Conservation (phyloP, 2,888 invertebrate genomes). For the Dichetophora obliterata region DNA sequence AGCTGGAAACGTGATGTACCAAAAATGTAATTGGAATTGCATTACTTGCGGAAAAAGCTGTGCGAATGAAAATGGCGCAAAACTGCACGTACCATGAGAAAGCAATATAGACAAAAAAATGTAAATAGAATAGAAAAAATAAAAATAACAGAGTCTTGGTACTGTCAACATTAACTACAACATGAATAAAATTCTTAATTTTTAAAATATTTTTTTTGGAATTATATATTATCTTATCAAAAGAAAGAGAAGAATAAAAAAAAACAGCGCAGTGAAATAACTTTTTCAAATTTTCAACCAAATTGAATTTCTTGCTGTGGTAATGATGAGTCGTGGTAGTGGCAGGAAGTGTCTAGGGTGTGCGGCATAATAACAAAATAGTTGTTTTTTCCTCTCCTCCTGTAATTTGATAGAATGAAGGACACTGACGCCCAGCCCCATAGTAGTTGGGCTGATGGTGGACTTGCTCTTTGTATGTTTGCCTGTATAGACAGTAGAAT, state of each 20-base stretch:
- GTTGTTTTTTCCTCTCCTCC: neutral
- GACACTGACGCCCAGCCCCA: neutral
- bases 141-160: neutral
- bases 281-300: slow-evolving; percentile 50
- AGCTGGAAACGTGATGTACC: slow-evolving; percentile 12
- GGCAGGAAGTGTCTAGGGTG: neutral
- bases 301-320: slow-evolving; percentile 54
- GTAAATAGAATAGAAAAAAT: neutral
- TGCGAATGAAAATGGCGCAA: neutral
- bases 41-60: slow-evolving; percentile 17
- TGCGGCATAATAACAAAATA: neutral
- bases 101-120: neutral
- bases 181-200: neutral
- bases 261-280: slow-evolving; percentile 5
- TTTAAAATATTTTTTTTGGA: too few species aligned
- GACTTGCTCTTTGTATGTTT: neutral
- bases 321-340: slow-evolving; percentile 47
- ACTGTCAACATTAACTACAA: neutral
- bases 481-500: neutral
- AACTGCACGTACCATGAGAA: neutral
- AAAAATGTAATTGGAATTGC: slow-evolving; percentile 38
- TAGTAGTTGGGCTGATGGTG: neutral
- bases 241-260: neutral
- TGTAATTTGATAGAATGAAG: neutral
- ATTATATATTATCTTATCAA: neutral